Evolutionary conservation across 1,140 invertebrate genomes (phyloP), one percentile per base, ranked within the genome.

Genomic region (Rhyacophila brunnea): DNA sequence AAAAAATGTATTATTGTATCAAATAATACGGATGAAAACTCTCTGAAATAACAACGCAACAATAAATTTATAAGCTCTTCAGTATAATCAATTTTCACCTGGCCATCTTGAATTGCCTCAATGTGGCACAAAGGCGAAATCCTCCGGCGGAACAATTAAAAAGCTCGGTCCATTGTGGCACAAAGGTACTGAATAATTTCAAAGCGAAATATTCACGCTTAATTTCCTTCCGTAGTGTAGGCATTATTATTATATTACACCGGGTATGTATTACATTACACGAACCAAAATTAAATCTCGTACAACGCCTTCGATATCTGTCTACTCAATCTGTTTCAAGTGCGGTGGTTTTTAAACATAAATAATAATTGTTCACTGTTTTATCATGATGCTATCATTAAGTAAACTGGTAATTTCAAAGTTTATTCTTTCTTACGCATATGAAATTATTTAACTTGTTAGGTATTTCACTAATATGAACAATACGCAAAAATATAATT

Each of bases 261-360:
- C 42, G 28, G 34, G 20, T 53, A 38, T 28, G 20, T 28, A 44
- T 42, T 38, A 42, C 46, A 44, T 42, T 38, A 42, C 46, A 56
- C 38, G 45, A 55, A 45, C 15, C 19, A 9, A 15, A 55, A 62
- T 51, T 62, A 56, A 62, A 62, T 62, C 59, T 62, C 52, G 13
- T 45, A 51, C 52, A 62, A 62, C 52, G 59, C 52, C 52, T 62
- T 50, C 52, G 18, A 28, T 28, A 28, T 28, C 23, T 5, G 23
- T 28, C 23, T 28, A 9, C 23, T 28, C 23, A 28, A 28, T 28
- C 23, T 28, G 23, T 28, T 28, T 28, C 9, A 9, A 28, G 23
- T 56, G 28, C 44, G n/a, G 56, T 49, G 19, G 50, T 51, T 49
- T 54, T 15, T 48, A 28, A 28, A 23, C 47, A 13, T 15, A 28